These are phyloP conservation scores for Phymanthus crucifer DNA, from an alignment of 92 coral and sea anemone species.

Conservation along the genomic window DNA sequence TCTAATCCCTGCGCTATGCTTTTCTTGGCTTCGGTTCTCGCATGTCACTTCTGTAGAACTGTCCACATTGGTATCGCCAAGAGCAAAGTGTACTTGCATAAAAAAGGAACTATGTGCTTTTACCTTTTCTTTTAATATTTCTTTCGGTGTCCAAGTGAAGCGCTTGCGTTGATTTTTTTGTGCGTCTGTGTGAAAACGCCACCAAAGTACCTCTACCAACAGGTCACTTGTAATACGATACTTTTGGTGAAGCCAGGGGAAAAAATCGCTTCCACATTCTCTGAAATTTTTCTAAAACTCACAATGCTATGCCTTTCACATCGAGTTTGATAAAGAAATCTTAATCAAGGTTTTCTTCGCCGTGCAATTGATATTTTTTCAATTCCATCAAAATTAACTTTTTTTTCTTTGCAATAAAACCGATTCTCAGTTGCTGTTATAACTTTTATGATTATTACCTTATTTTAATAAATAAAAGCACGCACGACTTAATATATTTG, in stretches of 20 bases:
- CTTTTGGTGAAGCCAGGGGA: neutral
- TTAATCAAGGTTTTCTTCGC: too few species aligned
- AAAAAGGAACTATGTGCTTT: too few species aligned
- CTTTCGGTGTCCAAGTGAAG: too few species aligned
- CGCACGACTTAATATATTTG: too few species aligned
- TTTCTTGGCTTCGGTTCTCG: constrained; percentile 9
- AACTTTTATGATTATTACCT: too few species aligned
- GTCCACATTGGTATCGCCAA: neutral
- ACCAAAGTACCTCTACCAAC: neutral
- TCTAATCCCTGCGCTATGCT: constrained; percentile 28
- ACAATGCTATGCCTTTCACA: neutral
- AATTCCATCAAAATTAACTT: too few species aligned
- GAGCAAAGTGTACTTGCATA: neutral
- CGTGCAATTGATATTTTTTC: too few species aligned
- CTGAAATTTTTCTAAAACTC: neutral
- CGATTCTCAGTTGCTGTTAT: too few species aligned
- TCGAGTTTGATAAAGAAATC: neutral
- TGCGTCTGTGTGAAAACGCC: neutral
- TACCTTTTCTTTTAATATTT: neutral
- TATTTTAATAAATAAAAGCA: too few species aligned
- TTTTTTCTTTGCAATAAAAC: too few species aligned
- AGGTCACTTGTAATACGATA: constrained; percentile 8
- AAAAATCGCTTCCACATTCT: neutral
- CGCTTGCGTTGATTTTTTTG: neutral
- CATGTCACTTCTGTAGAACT: neutral